Conservation (phyloP, 1,140 invertebrate genomes). For the Polyergus mexicanus region DNA sequence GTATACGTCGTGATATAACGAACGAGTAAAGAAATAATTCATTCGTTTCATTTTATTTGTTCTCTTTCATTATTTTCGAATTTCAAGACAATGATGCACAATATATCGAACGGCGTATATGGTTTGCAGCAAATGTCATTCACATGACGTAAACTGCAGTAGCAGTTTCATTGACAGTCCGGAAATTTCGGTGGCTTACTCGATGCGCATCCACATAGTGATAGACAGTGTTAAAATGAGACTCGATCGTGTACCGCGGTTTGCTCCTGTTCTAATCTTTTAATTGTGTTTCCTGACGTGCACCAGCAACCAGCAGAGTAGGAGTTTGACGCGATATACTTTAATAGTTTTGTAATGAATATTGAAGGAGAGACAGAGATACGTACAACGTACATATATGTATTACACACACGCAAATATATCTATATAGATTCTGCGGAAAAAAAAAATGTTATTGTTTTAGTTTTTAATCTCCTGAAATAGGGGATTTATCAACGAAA, state of each 20-base stretch:
- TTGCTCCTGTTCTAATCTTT: conserved; percentile 58
- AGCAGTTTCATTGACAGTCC: conserved; percentile 48
- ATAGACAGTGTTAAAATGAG: conserved; percentile 10
- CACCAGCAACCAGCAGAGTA: not conserved
- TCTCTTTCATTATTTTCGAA: not conserved
- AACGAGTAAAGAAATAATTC: not conserved
- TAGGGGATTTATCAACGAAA: conserved; percentile 31
- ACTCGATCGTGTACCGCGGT: conserved; percentile 36
- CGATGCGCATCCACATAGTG: not conserved
- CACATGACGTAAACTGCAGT: conserved; percentile 47
- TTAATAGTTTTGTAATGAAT: conserved; percentile 56
- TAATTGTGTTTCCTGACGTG: conserved; percentile 56
- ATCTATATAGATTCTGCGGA: not conserved
- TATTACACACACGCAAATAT: not conserved
- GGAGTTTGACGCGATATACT: conserved; percentile 18
- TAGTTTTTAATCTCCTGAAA: conserved; percentile 15
- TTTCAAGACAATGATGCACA: conserved; percentile 17
- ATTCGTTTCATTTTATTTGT: not conserved
- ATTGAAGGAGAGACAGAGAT: not conserved
- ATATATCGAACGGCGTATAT: conserved; percentile 16
- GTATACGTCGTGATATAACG: not conserved
- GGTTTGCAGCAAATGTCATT: conserved; percentile 31
- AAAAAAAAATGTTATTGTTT: conserved; percentile 30
- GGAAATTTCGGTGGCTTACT: conserved; percentile 49
- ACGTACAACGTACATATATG: not conserved